Percentiles rank a stretch among this genome's conserved stretches.
These are phyloP conservation scores for Tetheella fluctuosa DNA, from an alignment of 2,888 invertebrate genomes.

Conservation along the genomic window DNA sequence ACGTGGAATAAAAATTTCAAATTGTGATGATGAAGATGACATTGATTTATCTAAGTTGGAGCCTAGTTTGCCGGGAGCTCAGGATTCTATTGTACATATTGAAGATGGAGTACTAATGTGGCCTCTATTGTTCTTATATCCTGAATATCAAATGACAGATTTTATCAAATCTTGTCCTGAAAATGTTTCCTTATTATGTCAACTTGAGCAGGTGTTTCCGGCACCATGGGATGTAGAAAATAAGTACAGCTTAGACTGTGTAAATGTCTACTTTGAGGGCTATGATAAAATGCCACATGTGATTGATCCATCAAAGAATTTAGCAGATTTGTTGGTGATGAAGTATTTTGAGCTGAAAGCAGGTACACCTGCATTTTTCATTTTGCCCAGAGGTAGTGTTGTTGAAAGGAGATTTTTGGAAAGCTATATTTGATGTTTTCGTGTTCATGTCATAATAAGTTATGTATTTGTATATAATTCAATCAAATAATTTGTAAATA, in stretches of 20 bases:
- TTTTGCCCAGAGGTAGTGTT: slow-evolving; percentile 83
- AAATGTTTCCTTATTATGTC: slow-evolving; percentile 82
- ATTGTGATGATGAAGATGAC: slow-evolving; percentile 74
- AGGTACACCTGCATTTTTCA: slow-evolving; percentile 87
- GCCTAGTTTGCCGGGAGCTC: slow-evolving; percentile 87
- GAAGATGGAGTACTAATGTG: slow-evolving; percentile 87
- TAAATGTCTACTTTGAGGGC: slow-evolving; percentile 91
- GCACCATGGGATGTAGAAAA: slow-evolving; percentile 89
- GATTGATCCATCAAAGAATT: slow-evolving; percentile 80
- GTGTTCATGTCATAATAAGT: too few species aligned
- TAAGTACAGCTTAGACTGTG: slow-evolving; percentile 84
- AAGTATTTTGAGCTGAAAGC: slow-evolving; percentile 85
- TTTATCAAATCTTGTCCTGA: slow-evolving; percentile 93
- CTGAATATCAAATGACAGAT: slow-evolving; percentile 94
- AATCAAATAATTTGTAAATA: not conserved
- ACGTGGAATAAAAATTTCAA: slow-evolving; percentile 82
- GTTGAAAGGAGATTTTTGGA: slow-evolving; percentile 84
- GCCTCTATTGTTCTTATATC: slow-evolving; percentile 95
- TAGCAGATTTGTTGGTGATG: slow-evolving; percentile 84
- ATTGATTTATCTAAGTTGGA: slow-evolving; percentile 83
- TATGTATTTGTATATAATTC: slow-evolving; percentile 14
- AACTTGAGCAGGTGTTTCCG: slow-evolving; percentile 85
- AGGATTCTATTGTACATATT: slow-evolving; percentile 86
- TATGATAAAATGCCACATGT: slow-evolving; percentile 84
- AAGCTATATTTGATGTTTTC: slow-evolving; percentile 62